These are phyloP conservation scores for Eptesicus fuscus DNA, from an alignment of 2,113 vertebrate species.

Conservation along the genomic window DNA sequence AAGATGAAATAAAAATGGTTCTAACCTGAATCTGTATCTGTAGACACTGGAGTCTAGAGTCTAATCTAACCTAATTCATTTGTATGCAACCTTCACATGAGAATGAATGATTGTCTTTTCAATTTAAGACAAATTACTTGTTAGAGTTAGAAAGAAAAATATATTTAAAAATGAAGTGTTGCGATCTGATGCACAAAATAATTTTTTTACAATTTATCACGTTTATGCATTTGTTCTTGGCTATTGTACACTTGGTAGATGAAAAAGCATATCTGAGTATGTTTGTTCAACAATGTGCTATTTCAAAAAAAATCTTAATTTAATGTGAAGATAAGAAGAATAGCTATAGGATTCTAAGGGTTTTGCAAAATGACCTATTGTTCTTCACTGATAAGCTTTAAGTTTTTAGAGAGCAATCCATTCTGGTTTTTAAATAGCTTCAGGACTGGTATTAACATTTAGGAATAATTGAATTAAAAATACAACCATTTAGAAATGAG, in stretches of 20 bases:
- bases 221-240: neutral
- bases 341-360: neutral
- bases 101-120: neutral
- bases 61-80: neutral
- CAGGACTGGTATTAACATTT: neutral
- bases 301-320: neutral
- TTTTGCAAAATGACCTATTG: neutral
- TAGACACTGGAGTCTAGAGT: neutral
- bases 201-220: neutral
- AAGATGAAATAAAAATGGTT: neutral
- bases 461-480: neutral
- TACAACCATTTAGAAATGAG: neutral
- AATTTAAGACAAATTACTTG: neutral
- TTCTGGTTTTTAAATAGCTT: neutral
- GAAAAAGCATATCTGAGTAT: neutral
- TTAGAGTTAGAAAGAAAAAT: neutral
- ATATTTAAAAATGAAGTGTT: neutral
- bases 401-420: neutral
- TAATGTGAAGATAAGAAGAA: neutral
- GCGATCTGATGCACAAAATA: neutral
- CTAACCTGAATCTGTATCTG: neutral
- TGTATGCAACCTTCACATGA: neutral
- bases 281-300: neutral
- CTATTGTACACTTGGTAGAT: neutral
- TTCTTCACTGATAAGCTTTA: neutral